Base-by-base conservation (phyloP, 2,888 invertebrate species). In the Perizoma flavofasciatum region DNA sequence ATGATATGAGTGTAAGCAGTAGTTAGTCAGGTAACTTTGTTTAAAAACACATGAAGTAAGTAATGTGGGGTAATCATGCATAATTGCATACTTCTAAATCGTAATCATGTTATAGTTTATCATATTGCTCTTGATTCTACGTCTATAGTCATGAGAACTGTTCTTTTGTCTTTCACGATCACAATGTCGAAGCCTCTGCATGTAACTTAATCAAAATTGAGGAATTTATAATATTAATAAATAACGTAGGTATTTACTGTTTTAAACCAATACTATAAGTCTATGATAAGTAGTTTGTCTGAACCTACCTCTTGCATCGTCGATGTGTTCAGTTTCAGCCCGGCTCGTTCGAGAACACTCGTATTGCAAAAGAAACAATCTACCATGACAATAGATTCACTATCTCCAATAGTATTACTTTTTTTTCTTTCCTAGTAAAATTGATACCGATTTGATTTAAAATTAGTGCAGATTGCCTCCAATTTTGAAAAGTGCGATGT, bases 11-110 rank as follows among this genome's bases (percentile, higher is more conserved):
- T 80, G 75, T 79, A 85, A 85, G 86, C 85, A 81, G 80, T 63
- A 79, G 87, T 92, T 89, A 88, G 89, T 89, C 88, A 85, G 81
- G 87, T 91, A 89, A 91, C 89, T 89, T 91, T 92, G 91, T 91
- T 92, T 90, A 92, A 89, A 83, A 91, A 91, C 92, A 92, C 92
- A 92, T 92, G 92, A 92, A 91, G 88, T 92, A 92, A 91, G 86
- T 92, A 89, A 80, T 81, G 78, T 83, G 83, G 86, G 88, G 79
- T 79, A 75, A 76, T 74, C 92, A 92, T 92, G 92, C 92, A 86
- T 74, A 74, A 79, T 80, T 81, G 84, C 85, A 83, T 83, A 81
- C 83, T 80, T 77, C 88, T 89, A 86, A 74, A 69, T 67, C 60
- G 69, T 68, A 68, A 66, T 78, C 80, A 75, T 82, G 81, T 81